Evolutionary conservation across 1,140 invertebrate species (phyloP), one percentile per base, ranked within the genome.

Genomic region (Nephila pilipes): DNA sequence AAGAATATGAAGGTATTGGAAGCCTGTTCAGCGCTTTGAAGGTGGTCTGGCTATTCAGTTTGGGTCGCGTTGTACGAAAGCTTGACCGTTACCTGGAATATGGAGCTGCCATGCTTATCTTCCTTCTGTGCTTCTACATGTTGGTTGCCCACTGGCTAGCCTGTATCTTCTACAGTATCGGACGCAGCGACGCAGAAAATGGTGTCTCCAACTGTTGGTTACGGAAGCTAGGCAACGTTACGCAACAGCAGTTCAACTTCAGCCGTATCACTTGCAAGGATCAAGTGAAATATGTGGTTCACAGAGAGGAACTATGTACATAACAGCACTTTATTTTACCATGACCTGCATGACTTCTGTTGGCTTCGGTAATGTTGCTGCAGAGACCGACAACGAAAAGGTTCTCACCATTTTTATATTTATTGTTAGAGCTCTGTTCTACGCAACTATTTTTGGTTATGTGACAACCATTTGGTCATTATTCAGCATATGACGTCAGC

Each of bases 331-430:
- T 85, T 94, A 99, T 96, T 99, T 99, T 96, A 99, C 99, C 63
- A 99, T 99, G 98, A 99, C 99, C 93, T 99, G 99, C 96, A 99
- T 99, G 99, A 99, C 99, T 85, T 99, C 98, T 95, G 99, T 99
- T 94, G 99, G 99, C 93, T 99, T 99, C 96, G 99, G 99, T 92
- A 99, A 99, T 96, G 99, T 99, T 90, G 98, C 99, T 89, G 98
- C 99, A 94, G 99, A 99, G 96, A 99, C 99, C 94, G 98, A 99
- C 96, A 99, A 99, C 96, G 99, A 99, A 96, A 99, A 99, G 96
- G 98, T 99, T 95, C 99, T 99, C 96, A 99, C 99, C 95, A 99
- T 99, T 96, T 99, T 98, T 96, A 99, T 99, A 99, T 99, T 99
- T 99, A 99, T 99, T 94, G 99, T 99, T 95, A 99, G 99, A 97